Evolutionary conservation across 1,140 invertebrate genomes (phyloP), one percentile per base, ranked within the genome.

Genomic region (Pseudomyrmex pallidus): DNA sequence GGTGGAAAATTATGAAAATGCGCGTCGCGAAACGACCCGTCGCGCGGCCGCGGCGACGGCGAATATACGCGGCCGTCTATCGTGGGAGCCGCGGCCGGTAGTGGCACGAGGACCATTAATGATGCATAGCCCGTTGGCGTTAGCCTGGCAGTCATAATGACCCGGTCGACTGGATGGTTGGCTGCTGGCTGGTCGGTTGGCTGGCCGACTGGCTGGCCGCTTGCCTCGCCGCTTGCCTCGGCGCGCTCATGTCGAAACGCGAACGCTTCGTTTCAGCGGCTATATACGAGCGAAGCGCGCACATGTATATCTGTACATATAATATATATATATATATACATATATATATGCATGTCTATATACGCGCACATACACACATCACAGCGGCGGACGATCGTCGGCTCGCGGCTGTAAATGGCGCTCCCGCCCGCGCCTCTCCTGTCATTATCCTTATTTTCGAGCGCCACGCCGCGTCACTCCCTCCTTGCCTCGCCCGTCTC

Each of bases 91-190:
- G 68, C 52, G 74, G 84, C 83, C 85, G 82, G 82, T 74, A 87
- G 84, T 77, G 82, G 82, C 87, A 86, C 83, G 85, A 82, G 84
- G 85, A 85, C 74, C 89, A 90, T 91, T 90, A 91, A 91, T 91
- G 90, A 91, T 90, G 90, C 90, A 91, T 90, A 85, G 89, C 90
- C 88, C 89, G 90, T 90, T 88, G 90, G 88, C 90, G 88, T 87
- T 91, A 84, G 90, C 85, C 89, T 87, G 87, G 86, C 87, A 90
- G 88, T 91, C 88, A 89, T 90, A 90, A 90, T 90, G 87, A 90
- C 85, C 90, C 85, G 83, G 85, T 85, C 82, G 90, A 88, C 89
- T 89, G 85, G 87, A 74, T 86, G 83, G 82, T 86, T 85, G 84
- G 84, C 87, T 84, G 66, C 77, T 80, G 62, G 50, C 64, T 46